These are phyloP conservation scores for Stichopus horrens DNA, from an alignment of 53 echinoderm and acorn worm genomes.

Conservation along the genomic window DNA sequence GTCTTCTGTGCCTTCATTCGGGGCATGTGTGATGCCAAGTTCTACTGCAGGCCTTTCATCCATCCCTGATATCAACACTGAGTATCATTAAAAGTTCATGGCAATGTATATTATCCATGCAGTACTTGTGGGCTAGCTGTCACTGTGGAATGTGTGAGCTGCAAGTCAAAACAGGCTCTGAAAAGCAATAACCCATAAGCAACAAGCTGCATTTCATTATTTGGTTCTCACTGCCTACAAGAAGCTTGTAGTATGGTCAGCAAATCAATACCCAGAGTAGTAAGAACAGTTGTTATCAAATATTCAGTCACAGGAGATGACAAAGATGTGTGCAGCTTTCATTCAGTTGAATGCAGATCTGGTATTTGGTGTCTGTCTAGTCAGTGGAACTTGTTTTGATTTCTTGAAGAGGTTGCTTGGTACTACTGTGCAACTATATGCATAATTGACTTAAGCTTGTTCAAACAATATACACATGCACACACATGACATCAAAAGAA, in stretches of 20 bases:
- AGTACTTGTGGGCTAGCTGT: too few species aligned
- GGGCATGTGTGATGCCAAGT: too few species aligned
- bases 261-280: not conserved
- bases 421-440: not conserved
- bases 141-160: too few species aligned
- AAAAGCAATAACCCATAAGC: too few species aligned
- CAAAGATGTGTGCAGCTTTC: not conserved
- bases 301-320: not conserved
- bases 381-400: not conserved
- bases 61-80: too few species aligned
- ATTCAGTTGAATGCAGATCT: not conserved
- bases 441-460: not conserved
- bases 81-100: too few species aligned
- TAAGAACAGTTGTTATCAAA: not conserved
- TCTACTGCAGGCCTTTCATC: too few species aligned
- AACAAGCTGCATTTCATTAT: too few species aligned
- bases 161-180: too few species aligned
- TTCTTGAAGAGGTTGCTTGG: conserved; percentile 23
- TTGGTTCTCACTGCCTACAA: too few species aligned
- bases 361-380: not conserved
- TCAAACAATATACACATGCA: not conserved
- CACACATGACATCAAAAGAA: not conserved
- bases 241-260: not conserved
- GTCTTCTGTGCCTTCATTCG: too few species aligned
- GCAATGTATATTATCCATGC: too few species aligned